Percentiles rank a stretch among this genome's conserved stretches.
phyloP scores from a whole-genome alignment of 2,888 invertebrate species.

The Cyclophora albipunctata region DNA sequence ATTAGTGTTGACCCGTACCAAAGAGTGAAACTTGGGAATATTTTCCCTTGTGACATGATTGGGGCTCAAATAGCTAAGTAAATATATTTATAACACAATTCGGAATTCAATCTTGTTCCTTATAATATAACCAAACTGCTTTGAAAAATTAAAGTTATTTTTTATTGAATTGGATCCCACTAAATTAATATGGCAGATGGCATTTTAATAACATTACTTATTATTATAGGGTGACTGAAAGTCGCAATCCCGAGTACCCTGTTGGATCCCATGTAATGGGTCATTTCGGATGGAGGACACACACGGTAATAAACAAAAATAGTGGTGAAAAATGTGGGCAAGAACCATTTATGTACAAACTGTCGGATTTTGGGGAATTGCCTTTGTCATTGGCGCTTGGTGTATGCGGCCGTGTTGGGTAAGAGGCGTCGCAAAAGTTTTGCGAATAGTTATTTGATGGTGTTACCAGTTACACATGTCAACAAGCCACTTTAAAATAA shows the following conservation, averaged over 20 bases:
- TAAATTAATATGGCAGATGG: no score
- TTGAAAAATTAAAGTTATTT: neutral
- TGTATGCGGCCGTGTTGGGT: conserved; percentile 81
- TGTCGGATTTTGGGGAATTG: conserved; percentile 75
- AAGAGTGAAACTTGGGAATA: conserved; percentile 51
- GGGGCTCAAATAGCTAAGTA: conserved; percentile 82
- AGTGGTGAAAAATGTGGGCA: conserved; percentile 35
- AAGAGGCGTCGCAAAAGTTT: conserved; percentile 18
- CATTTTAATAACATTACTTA: no score
- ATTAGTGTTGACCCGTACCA: conserved; percentile 83
- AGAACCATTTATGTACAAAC: conserved; percentile 40
- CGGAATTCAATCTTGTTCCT: no score
- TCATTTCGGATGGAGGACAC: conserved; percentile 80
- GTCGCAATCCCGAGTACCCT: conserved; percentile 76
- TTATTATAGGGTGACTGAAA: conserved; percentile 77
- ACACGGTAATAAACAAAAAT: conserved; percentile 66
- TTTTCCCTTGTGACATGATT: conserved; percentile 75
- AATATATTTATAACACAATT: conserved; percentile 19
- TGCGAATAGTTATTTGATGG: neutral
- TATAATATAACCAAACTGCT: neutral
- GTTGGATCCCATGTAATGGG: conserved; percentile 77
- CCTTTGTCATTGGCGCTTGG: conserved; percentile 77
- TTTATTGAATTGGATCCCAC: no score
- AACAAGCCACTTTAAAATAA: no score
- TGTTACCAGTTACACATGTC: no score